A percentile compares a stretch with the other conserved stretches of the same genome.
These are phyloP conservation scores for Lepidurus apus DNA, from an alignment of 1,140 invertebrate genomes.

Conservation along the genomic window DNA sequence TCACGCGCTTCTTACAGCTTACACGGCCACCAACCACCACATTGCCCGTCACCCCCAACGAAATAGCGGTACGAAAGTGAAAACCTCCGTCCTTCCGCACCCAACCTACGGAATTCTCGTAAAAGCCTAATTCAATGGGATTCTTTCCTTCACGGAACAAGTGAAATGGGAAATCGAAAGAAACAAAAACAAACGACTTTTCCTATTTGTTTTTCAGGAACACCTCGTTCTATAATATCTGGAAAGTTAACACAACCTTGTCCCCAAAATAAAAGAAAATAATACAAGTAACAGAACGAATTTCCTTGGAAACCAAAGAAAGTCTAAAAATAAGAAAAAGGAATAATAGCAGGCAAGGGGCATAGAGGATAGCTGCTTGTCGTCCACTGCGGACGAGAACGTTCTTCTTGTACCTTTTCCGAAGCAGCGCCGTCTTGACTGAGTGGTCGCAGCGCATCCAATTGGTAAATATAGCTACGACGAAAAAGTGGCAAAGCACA, in stretches of 20 bases:
- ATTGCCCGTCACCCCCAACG: not conserved
- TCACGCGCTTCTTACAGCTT: not conserved
- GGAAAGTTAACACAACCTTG: too few relatives aligned
- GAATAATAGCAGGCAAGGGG: not conserved
- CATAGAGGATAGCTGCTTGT: not conserved
- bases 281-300: not conserved
- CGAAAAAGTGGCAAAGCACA: slow-evolving; percentile 10
- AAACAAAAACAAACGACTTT: too few relatives aligned
- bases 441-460: slow-evolving; percentile 12
- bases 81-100: not conserved
- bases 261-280: too few relatives aligned
- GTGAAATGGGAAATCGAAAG: too few relatives aligned
- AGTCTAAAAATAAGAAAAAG: not conserved
- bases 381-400: not conserved
- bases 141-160: not conserved
- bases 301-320: not conserved
- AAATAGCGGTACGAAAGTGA: not conserved
- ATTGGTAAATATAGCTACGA: not conserved
- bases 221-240: too few relatives aligned
- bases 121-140: not conserved
- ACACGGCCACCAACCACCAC: not conserved
- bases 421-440: slow-evolving; percentile 6
- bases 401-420: not conserved
- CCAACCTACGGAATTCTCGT: slow-evolving; percentile 14
- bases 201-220: too few relatives aligned